Conservation (phyloP, 1,140 invertebrate genomes). For the Neocloeon triangulifer region DNA sequence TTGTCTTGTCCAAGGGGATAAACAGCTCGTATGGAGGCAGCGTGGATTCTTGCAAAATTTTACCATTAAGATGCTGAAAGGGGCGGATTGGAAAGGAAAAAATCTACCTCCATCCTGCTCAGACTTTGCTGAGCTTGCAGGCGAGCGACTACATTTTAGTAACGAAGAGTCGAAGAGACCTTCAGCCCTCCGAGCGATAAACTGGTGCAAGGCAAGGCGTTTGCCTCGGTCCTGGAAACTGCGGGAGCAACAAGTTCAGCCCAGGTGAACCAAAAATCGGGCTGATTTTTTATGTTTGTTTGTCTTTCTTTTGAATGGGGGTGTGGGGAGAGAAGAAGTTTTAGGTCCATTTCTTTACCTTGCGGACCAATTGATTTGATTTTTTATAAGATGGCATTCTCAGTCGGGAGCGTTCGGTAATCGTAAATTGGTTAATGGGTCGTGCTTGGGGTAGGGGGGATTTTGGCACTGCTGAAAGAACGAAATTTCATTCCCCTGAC, state of each 20-base stretch:
- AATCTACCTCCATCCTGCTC: constrained; percentile 19
- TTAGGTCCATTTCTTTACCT: too few species aligned
- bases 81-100: constrained; percentile 2
- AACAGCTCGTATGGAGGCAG: constrained; percentile 73
- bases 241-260: constrained; percentile 15
- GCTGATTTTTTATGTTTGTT: too few species aligned
- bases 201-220: constrained; percentile 58
- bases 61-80: constrained; percentile 5
- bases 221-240: constrained; percentile 63
- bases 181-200: constrained; percentile 53
- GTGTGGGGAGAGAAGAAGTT: neutral
- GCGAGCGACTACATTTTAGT: constrained; percentile 23
- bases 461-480: too few species aligned
- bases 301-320: neutral
- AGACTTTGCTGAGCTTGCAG: constrained; percentile 12
- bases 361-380: too few species aligned
- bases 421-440: too few species aligned
- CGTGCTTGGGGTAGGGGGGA: too few species aligned
- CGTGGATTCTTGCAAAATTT: constrained; percentile 40
- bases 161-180: constrained; percentile 34
- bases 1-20: constrained; percentile 40
- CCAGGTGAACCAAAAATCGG: too few species aligned
- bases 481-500: too few species aligned
- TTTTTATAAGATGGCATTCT: too few species aligned
- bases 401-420: too few species aligned